A percentile compares a stretch with the other conserved stretches of the same genome.
These are phyloP conservation scores for Parus major DNA, from an alignment of 2,113 vertebrate genomes.

Conservation along the genomic window DNA sequence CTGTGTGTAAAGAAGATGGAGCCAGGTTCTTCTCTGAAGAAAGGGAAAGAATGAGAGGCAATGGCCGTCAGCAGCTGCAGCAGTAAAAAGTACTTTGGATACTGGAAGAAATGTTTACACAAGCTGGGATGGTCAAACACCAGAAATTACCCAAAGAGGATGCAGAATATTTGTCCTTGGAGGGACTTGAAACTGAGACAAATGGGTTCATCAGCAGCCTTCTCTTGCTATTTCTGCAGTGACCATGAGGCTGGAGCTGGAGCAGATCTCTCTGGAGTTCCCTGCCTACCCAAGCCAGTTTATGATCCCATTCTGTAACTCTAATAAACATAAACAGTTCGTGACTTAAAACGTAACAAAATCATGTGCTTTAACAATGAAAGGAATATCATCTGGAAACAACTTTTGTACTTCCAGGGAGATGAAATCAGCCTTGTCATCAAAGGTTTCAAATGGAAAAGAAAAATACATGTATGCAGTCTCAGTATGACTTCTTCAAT, in stretches of 20 bases:
- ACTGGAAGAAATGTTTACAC: background rate
- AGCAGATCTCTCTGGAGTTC: background rate
- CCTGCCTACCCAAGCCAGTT: rapidly evolving
- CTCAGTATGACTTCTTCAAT: background rate
- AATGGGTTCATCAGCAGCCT: background rate
- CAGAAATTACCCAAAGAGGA: background rate
- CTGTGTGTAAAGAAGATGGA: background rate
- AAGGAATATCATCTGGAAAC: background rate
- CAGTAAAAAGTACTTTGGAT: background rate
- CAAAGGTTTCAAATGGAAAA: background rate
- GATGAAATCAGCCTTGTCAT: background rate
- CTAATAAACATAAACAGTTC: background rate
- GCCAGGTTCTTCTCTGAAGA: background rate
- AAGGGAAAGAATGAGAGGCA: background rate
- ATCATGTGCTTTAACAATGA: background rate
- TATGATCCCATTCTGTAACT: background rate
- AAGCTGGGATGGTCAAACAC: rapidly evolving
- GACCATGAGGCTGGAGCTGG: background rate
- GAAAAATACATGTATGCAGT: background rate
- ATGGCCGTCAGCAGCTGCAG: background rate
- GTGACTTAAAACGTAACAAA: background rate
- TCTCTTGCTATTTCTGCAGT: background rate
- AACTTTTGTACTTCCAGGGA: background rate
- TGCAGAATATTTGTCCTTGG: background rate
- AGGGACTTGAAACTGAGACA: background rate